Base-by-base conservation (phyloP, 2,888 invertebrate species). In the Melieria picta region DNA sequence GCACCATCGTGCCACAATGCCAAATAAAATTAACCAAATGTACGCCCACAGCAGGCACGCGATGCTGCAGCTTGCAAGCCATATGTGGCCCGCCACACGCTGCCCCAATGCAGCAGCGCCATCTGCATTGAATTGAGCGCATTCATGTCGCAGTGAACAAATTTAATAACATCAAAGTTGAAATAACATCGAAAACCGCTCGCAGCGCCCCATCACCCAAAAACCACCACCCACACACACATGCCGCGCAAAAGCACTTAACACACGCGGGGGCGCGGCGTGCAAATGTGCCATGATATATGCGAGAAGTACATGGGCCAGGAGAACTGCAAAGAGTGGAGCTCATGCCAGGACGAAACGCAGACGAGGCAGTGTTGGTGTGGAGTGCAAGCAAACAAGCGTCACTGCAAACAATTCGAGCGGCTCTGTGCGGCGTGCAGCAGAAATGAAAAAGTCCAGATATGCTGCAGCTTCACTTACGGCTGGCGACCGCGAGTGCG, bases 91-190 rank as follows among this genome's bases (percentile, higher is more conserved):
- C 30, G 30, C 30, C 30, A 30, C 30, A 30, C 30, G 30, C 30
- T 30, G 30, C 30, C 1, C 30, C 30, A 30, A 30, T 2, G 7
- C 52, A 52, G 52, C 52, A 52, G 52, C 52, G 52, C 52, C 52
- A 52, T 52, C 52, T 52, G 13, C 52, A 52, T 4, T 52, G 52
- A 52, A 52, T 52, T 52, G 6, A 52, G 52, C 52, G 13, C 52
- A 52, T 52, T 52, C 52, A 52, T n/a, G 52, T 52, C 13, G 52
- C 13, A 52, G 13, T 13, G 52, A 52, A 52, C 52, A 52, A 52
- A 52, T 52, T 52, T 52, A 52, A 52, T 52, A 52, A 52, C 52
- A 30, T 30, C 52, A 52, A 52, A 52, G 52, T 52, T 52, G 13
- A 52, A 52, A 52, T 52, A 52, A 52, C 52, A 52, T 52, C n/a